A percentile compares a stretch with the other conserved stretches of the same genome.
Evolutionary conservation across 1,140 invertebrate species (phyloP).

Genomic region (Eriocheir sinensis): DNA sequence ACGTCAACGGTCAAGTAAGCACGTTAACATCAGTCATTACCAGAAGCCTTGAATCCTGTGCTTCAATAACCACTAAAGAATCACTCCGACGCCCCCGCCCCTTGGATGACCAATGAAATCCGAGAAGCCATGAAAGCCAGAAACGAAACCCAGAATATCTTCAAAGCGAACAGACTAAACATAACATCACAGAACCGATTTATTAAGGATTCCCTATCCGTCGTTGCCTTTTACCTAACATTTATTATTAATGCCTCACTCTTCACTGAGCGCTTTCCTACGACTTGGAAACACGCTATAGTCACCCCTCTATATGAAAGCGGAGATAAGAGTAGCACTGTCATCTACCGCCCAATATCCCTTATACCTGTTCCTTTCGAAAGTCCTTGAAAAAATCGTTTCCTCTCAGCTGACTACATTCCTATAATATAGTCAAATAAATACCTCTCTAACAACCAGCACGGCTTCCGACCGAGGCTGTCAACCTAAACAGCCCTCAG

Average conservation of each 20-base stretch:
- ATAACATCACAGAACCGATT: not conserved
- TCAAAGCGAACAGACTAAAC: conserved; percentile 10
- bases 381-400: not conserved
- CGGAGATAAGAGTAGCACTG: not conserved
- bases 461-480: conserved; percentile 4
- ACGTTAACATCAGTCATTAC: too few species aligned
- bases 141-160: not conserved
- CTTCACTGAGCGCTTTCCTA: not conserved
- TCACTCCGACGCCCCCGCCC: not conserved
- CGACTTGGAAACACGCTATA: not conserved
- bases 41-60: not conserved
- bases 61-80: conserved; percentile 25
- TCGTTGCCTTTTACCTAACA: conserved; percentile 9
- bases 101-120: not conserved
- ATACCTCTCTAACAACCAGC: conserved; percentile 5
- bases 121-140: not conserved
- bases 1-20: too few species aligned
- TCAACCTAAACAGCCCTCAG: not conserved
- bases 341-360: not conserved
- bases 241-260: not conserved
- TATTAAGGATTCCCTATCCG: not conserved
- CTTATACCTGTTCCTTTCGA: not conserved
- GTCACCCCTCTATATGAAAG: not conserved
- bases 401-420: not conserved
- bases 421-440: not conserved